These are phyloP conservation scores for Hucho hucho DNA, from an alignment of 2,113 vertebrate genomes.

Conservation along the genomic window DNA sequence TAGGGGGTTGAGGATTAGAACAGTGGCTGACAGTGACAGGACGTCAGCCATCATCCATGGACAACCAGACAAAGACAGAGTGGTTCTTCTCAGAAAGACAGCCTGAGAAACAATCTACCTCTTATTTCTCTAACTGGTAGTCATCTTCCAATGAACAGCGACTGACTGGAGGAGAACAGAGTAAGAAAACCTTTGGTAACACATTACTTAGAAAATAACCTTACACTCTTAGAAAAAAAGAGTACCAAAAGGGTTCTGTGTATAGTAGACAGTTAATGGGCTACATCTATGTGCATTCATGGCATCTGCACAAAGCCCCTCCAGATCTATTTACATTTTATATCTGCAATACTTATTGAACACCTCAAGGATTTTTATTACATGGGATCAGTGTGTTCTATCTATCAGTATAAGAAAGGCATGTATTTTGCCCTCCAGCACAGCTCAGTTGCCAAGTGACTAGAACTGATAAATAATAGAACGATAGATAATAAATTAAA, in stretches of 20 bases:
- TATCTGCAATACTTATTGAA: slow-evolving; percentile 7
- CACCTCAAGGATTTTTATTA: slow-evolving; percentile 7
- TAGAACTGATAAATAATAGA: not conserved
- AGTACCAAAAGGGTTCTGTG: not conserved
- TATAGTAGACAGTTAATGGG: no score
- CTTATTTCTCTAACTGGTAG: no score
- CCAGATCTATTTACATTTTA: slow-evolving; percentile 3
- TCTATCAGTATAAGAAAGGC: not conserved
- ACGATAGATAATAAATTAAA: not conserved
- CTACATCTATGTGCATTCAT: no score
- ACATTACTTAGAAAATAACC: not conserved
- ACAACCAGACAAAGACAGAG: not conserved
- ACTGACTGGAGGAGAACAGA: not conserved
- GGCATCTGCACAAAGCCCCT: not conserved
- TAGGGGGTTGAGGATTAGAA: not conserved
- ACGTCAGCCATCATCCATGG: not conserved
- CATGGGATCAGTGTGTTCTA: not conserved
- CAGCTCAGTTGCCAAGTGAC: not conserved
- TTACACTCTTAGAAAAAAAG: not conserved
- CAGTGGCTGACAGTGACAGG: not conserved
- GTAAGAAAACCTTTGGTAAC: no score
- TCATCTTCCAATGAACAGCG: no score
- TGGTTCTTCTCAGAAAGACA: not conserved
- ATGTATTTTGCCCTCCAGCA: slow-evolving; percentile 8
- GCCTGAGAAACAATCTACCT: not conserved